Conservation (phyloP, 2,113 vertebrate genomes). For the Leptodactylus fuscus region DNA sequence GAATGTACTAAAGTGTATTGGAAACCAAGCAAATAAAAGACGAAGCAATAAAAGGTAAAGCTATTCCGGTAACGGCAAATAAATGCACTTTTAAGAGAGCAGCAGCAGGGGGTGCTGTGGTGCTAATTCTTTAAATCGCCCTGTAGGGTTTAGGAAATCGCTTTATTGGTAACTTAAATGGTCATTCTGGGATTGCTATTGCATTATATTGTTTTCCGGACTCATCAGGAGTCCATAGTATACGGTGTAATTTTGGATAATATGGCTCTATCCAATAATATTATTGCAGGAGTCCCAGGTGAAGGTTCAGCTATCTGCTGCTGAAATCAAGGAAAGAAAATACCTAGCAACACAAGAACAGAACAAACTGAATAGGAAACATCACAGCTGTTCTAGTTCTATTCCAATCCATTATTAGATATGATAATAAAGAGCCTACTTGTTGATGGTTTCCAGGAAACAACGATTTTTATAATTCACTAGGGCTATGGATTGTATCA, state of each 20-base stretch:
- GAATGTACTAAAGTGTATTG: background rate
- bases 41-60: background rate
- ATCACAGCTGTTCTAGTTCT: background rate
- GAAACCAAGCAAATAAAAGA: constrained; percentile 1
- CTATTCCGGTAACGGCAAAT: background rate
- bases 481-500: too few relatives aligned
- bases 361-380: background rate
- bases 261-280: background rate
- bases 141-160: background rate
- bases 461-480: too few relatives aligned
- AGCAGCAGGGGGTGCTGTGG: constrained; percentile 14
- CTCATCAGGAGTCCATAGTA: background rate
- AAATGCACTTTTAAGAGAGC: background rate
- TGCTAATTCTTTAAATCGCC: background rate
- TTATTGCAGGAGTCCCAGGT: background rate
- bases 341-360: background rate
- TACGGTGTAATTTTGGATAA: background rate
- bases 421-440: background rate
- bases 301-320: background rate
- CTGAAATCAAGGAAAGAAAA: background rate
- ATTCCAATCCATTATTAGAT: background rate
- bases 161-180: background rate
- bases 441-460: background rate
- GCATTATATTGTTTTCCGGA: background rate
- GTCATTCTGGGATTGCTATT: background rate